Conservation (phyloP, 2,113 vertebrate species). For the Leucopternis melanops region DNA sequence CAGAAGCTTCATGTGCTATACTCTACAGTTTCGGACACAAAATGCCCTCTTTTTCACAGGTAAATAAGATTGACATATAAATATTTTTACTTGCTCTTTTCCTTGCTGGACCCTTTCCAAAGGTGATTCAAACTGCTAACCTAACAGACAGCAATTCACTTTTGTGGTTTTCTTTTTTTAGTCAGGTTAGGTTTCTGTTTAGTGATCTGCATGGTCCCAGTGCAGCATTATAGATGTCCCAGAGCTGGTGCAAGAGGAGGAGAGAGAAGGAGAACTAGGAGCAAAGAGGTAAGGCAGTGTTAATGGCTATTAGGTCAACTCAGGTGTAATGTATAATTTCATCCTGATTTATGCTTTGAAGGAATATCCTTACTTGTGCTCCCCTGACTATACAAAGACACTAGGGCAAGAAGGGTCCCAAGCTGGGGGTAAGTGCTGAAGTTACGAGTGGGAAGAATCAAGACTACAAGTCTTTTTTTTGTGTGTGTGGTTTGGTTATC, state of each 20-base stretch:
- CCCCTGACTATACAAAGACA: not conserved
- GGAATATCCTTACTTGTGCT: not conserved
- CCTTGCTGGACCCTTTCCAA: not conserved
- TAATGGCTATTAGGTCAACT: not conserved
- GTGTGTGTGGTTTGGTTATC: not conserved
- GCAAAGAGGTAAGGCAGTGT: not conserved
- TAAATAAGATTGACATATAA: not conserved
- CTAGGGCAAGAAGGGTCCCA: not conserved
- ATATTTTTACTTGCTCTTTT: not conserved
- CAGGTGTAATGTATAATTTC: not conserved
- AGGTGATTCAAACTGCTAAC: not conserved
- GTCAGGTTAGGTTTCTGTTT: not conserved
- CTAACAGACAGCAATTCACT: not conserved
- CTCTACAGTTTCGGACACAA: not conserved
- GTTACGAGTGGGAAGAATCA: not conserved
- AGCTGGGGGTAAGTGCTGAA: not conserved
- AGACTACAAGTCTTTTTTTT: not conserved
- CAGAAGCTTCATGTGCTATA: not conserved
- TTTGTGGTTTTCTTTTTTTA: not conserved
- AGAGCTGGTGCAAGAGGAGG: not conserved
- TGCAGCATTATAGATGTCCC: not conserved
- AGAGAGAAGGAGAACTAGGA: not conserved
- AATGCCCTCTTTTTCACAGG: not conserved
- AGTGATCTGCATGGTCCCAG: not conserved
- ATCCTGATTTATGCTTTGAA: not conserved